Evolutionary conservation across 1,140 invertebrate species (phyloP).

Genomic region (Pseudachorutes palmiensis): DNA sequence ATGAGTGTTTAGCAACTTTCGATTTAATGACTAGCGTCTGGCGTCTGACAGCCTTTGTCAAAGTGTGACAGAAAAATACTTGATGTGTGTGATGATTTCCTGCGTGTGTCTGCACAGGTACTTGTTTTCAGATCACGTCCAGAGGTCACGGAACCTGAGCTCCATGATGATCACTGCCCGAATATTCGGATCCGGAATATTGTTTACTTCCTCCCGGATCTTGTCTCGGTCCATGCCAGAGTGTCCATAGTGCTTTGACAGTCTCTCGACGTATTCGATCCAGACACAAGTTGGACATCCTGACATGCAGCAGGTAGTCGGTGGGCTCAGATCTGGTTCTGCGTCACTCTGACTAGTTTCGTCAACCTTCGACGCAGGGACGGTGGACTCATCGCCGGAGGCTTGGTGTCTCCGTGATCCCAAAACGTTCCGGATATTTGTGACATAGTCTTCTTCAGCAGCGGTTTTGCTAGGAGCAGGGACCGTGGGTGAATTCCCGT

Average conservation of each 20-base stretch:
- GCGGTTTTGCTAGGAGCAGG: too few relatives aligned
- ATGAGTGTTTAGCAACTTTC: too few relatives aligned
- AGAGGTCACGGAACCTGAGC: slow-evolving; percentile 46
- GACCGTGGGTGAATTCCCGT: too few relatives aligned
- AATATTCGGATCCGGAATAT: slow-evolving; percentile 71
- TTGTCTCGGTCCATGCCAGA: slow-evolving; percentile 49
- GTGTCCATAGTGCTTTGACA: slow-evolving; percentile 59
- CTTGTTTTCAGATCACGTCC: neutral
- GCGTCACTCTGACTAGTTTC: neutral
- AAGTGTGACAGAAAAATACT: too few relatives aligned
- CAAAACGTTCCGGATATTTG: neutral
- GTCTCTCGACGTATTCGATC: slow-evolving; percentile 78
- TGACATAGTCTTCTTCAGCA: neutral
- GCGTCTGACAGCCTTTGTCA: too few relatives aligned
- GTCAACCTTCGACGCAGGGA: neutral
- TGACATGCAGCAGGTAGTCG: slow-evolving; percentile 82
- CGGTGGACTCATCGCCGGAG: neutral
- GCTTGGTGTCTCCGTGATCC: neutral
- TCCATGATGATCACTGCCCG: slow-evolving; percentile 69
- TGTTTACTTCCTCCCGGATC: slow-evolving; percentile 62
- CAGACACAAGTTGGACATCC: slow-evolving; percentile 93
- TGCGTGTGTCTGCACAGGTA: too few relatives aligned
- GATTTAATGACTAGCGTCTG: too few relatives aligned
- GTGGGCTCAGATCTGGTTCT: slow-evolving; percentile 40
- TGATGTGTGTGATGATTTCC: too few relatives aligned